Base-by-base conservation (phyloP, 1,140 invertebrate species). In the Probaryconus sp. region DNA sequence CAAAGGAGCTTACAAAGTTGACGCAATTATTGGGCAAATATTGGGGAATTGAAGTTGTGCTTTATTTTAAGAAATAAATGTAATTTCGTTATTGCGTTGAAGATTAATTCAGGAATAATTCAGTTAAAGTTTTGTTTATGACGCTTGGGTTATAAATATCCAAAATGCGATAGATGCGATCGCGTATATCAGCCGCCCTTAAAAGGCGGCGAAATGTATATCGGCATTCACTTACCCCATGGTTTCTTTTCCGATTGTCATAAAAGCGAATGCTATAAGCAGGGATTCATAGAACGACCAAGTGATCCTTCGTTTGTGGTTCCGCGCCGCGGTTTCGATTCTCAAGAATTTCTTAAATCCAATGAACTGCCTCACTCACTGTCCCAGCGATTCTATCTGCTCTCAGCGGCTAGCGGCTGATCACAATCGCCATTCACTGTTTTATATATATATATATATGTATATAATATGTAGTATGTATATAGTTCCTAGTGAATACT, bases 181-280 rank as follows among this genome's bases (percentile, higher is more conserved):
- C 50, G 64, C 33, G 28, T 42, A 68, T 45, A 35, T 76, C 61
- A 63, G 69, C 77, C 82, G 79, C 76, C 81, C 82, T 82, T 82
- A 80, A 82, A 80, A 82, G 80, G 76, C 65, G 73, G 74, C 51
- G 63, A 76, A 58, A 56, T 58, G 26, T 69, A 51, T 55, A 42
- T 51, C 71, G 58, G 53, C 60, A 70, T 74, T 43, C 33, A 81
- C 82, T 85, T 83, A 85, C 85, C 85, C 85, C 85, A 86, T 85
- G 76, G 82, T 85, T 76, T 85, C 85, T 67, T 84, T 85, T 79
- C 85, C 84, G 77, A 84, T 81, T 85, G 84, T 84, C 85, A 85
- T 86, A 82, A 79, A 85, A 83, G 55, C 74, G 63, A 70, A 60
- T 64, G 67, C 67, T 80, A 82, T 61, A 81, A 68, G 67, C 76